phyloP scores from a whole-genome alignment of 2,113 vertebrate species.

The Chaetodon trifascialis region DNA sequence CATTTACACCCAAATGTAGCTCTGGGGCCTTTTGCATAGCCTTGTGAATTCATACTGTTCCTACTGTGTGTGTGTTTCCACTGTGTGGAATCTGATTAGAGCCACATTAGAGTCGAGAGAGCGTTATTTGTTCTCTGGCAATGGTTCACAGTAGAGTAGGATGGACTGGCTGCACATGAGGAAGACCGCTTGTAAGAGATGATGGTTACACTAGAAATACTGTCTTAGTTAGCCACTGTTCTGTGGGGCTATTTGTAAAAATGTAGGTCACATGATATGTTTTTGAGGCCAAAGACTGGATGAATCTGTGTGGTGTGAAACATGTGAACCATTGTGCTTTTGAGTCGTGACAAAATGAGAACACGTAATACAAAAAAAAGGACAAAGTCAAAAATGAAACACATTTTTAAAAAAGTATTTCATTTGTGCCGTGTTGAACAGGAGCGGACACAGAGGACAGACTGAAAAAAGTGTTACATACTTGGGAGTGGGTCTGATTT shows the following conservation, averaged over 20 bases:
- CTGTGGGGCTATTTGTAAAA: not conserved
- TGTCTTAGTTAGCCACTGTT: slow-evolving; percentile 4
- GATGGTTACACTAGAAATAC: not conserved
- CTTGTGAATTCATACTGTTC: slow-evolving; percentile 30
- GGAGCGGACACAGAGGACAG: slow-evolving; percentile 22
- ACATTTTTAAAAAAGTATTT: slow-evolving; percentile 67
- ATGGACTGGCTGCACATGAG: not conserved
- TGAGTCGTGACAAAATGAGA: slow-evolving; percentile 47
- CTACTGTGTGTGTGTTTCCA: not conserved
- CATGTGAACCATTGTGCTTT: slow-evolving; percentile 72
- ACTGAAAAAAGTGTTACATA: slow-evolving; percentile 81
- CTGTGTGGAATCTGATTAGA: slow-evolving; percentile 19
- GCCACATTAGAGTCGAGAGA: slow-evolving; percentile 63
- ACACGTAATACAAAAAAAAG: slow-evolving; percentile 37
- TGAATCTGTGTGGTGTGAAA: slow-evolving; percentile 9
- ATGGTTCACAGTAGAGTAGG: slow-evolving; percentile 69
- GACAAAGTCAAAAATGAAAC: slow-evolving; percentile 66
- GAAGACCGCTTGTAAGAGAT: not conserved
- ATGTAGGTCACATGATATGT: not conserved
- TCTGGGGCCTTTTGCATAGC: slow-evolving; percentile 32
- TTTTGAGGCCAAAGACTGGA: not conserved
- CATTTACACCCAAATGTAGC: slow-evolving; percentile 72
- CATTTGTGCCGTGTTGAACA: slow-evolving; percentile 58
- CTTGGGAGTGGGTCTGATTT: slow-evolving; percentile 96
- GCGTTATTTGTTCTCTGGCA: slow-evolving; percentile 50